Percentiles rank a stretch among this genome's conserved stretches.
These are phyloP conservation scores for Drosophila robusta DNA, from an alignment of 2,888 invertebrate species.

Conservation along the genomic window DNA sequence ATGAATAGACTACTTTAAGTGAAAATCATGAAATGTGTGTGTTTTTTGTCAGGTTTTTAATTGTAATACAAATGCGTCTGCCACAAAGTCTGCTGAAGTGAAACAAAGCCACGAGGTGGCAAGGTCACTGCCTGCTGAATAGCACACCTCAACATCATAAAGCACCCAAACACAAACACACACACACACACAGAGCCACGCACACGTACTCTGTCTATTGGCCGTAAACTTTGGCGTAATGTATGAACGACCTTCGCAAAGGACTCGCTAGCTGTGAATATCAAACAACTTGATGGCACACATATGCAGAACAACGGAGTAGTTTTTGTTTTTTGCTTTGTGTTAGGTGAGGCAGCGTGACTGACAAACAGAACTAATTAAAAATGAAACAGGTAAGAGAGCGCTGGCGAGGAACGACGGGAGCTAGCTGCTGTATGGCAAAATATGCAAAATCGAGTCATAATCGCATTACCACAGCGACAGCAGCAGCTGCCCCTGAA, in stretches of 20 bases:
- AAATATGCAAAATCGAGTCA: background rate
- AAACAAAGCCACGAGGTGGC: background rate
- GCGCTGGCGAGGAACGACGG: background rate
- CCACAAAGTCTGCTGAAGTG: constrained; percentile 6
- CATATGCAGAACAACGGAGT: background rate
- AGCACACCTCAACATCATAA: constrained; percentile 15
- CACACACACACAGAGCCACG: background rate
- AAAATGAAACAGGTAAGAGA: background rate
- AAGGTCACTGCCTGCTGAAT: constrained; percentile 41
- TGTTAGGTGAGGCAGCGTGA: background rate
- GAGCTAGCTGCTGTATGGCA: background rate
- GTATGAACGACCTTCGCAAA: constrained; percentile 22
- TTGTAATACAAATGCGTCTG: constrained; percentile 24
- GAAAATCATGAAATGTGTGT: background rate
- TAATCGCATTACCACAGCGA: constrained; percentile 6
- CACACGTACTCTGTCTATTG: constrained; percentile 3
- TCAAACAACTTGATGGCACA: background rate
- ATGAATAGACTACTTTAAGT: constrained; percentile 11
- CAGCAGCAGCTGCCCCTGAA: constrained; percentile 5
- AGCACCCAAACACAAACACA: background rate
- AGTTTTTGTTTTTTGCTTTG: background rate
- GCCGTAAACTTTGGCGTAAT: constrained; percentile 8
- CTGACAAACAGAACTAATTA: constrained; percentile 25
- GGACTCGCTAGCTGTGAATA: constrained; percentile 1
- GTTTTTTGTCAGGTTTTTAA: constrained; percentile 16